phyloP scores from a whole-genome alignment of 1,140 invertebrate species.

The Saccostrea echinata region DNA sequence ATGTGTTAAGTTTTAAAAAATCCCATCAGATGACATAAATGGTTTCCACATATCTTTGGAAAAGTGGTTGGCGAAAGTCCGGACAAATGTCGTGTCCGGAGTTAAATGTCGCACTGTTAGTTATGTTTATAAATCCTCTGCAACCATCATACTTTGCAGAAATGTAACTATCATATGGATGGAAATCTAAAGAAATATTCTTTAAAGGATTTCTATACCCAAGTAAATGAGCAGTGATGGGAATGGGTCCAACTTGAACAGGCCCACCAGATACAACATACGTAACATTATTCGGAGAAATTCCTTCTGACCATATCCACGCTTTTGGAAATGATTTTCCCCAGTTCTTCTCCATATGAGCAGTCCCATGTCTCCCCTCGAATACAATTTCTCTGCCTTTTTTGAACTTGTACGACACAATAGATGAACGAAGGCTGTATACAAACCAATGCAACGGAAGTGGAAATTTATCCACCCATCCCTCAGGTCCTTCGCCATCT shows the following conservation, averaged over 20 bases:
- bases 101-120: no score
- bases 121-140: slow-evolving; percentile 60
- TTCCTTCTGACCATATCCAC: slow-evolving; percentile 71
- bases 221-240: slow-evolving; percentile 63
- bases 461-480: slow-evolving; percentile 66
- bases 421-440: slow-evolving; percentile 66
- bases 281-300: slow-evolving; percentile 52
- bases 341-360: slow-evolving; percentile 75
- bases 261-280: slow-evolving; percentile 67
- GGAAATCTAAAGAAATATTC: slow-evolving; percentile 61
- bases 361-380: slow-evolving; percentile 46
- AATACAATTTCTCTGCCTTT: slow-evolving; percentile 52
- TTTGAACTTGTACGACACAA: slow-evolving; percentile 56
- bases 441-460: slow-evolving; percentile 74
- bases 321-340: slow-evolving; percentile 68
- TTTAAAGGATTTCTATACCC: slow-evolving; percentile 67
- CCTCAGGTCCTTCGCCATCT: slow-evolving; percentile 67
- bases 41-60: no score
- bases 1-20: no score
- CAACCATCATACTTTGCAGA: slow-evolving; percentile 62
- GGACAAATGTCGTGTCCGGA: no score
- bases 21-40: no score
- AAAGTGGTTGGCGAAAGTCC: no score
- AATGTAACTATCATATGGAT: slow-evolving; percentile 62
- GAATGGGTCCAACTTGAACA: slow-evolving; percentile 55